Conservation (phyloP, 2,797 vertebrate species). For the Hypotaenidia okinawae region DNA sequence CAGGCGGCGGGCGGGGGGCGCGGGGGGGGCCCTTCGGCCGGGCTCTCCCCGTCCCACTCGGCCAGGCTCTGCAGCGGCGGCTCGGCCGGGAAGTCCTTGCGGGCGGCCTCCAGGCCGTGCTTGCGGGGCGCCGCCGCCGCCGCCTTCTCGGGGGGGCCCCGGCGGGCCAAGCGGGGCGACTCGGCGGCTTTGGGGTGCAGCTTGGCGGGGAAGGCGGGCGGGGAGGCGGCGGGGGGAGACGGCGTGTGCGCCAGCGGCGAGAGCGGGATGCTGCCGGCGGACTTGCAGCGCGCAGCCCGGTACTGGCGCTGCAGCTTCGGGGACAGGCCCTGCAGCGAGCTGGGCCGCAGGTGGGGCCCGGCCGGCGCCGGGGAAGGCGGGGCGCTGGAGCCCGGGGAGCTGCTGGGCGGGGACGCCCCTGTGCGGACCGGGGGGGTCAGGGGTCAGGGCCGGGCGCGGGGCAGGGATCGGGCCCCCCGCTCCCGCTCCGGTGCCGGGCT, state of each 20-base stretch:
- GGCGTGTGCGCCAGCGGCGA: conserved; percentile 92
- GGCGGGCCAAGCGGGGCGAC: conserved; percentile 50
- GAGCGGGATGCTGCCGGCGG: conserved; percentile 91
- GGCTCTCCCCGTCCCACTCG: conserved; percentile 86
- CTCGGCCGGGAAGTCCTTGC: neutral
- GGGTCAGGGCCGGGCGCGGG: neutral
- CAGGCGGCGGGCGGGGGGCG: conserved; percentile 24
- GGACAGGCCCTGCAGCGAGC: conserved; percentile 90
- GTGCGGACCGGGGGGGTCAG: no score
- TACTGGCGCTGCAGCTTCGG: conserved; percentile 94
- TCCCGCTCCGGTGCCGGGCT: neutral
- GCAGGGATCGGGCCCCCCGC: neutral
- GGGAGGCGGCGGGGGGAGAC: no score
- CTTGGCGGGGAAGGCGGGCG: neutral
- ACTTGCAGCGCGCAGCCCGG: conserved; percentile 92
- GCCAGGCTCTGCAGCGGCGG: conserved; percentile 83
- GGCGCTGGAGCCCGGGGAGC: conserved; percentile 87
- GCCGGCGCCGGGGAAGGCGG: conserved; percentile 89
- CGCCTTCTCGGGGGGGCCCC: neutral
- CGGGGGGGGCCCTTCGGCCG: conserved; percentile 55
- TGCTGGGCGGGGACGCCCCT: conserved; percentile 91
- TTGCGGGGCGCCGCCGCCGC: conserved; percentile 80
- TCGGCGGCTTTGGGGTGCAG: neutral
- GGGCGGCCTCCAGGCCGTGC: conserved; percentile 70
- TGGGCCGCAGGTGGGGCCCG: conserved; percentile 87